Base-by-base conservation (phyloP, 2,797 vertebrate species). In the Antrozous pallidus region DNA sequence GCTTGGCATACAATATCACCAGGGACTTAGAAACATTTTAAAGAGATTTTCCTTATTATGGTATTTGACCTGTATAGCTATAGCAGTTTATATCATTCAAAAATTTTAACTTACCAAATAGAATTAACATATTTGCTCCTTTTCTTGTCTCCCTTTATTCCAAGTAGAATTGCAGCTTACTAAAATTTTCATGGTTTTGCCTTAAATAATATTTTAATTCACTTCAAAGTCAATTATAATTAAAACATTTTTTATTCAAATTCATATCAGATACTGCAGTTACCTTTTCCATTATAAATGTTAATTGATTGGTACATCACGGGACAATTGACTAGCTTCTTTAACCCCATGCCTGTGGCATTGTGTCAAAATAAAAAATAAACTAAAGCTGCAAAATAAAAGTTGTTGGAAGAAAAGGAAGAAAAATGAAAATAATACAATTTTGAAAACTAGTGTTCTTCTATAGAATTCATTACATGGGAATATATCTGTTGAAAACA, bases 301-400 rank as follows among this genome's bases (percentile, higher is more conserved):
- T 93, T 92, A 78, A 95, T 70, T 89, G 33, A 10, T 82, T 69
- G 8, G 26, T 56, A 13, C 4, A 63, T 74, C 45, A 65, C 67
- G 94, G 96, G 95, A 97, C 97, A 95, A 95, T 95, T 95, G 92
- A 83, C 88, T 90, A 4, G 56, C 45, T 96, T 88, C 81, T 95
- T 96, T 79, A 71, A 96, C 81, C 36, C 94, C 54, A 26, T 93
- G 78, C 85, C 93, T 96, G 24, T 93, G 88, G 83, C 88, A 71
- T 4, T 92, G 93, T 96, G 93, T 94, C 54, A 82, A 71, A 95
- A 92, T 71, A 83, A 95, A 81, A 81, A 45, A 36, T 90, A 49
- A 58, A 84, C 16, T 95, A 88, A 96, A 94, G 95, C 93, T 93
- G 33, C 69, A 70, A 87, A 95, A 56, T 77, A 85, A 95, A 82